Conservation (phyloP, 2,113 vertebrate genomes). For the Lutjanus erythropterus region DNA sequence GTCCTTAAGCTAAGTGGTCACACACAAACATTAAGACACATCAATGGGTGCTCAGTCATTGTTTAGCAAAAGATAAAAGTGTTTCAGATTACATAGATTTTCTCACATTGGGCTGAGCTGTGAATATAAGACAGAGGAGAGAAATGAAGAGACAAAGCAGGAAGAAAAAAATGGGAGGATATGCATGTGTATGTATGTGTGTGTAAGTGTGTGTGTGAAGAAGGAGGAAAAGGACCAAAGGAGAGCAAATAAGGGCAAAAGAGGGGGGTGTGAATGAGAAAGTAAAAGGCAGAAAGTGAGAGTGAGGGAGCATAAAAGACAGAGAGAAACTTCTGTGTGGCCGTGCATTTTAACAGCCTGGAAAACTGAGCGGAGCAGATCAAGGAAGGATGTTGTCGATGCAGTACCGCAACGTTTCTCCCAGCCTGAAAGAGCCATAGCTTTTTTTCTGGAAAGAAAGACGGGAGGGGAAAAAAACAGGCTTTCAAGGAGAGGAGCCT, state of each 20-base stretch:
- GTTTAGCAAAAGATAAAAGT: slow-evolving; percentile 63
- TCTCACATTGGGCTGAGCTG: slow-evolving; percentile 36
- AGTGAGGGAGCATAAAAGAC: slow-evolving; percentile 49
- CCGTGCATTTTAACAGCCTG: slow-evolving; percentile 65
- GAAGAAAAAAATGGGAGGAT: neutral
- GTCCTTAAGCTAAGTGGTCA: slow-evolving; percentile 21
- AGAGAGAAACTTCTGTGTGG: slow-evolving; percentile 50
- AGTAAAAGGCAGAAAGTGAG: slow-evolving; percentile 29
- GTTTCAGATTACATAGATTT: slow-evolving; percentile 51
- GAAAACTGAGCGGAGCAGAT: slow-evolving; percentile 36
- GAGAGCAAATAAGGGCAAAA: slow-evolving; percentile 38
- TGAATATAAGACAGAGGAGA: slow-evolving; percentile 43
- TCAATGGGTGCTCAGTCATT: neutral
- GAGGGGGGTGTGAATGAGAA: slow-evolving; percentile 23
- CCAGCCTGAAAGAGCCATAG: slow-evolving; percentile 41
- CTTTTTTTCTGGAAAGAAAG: slow-evolving; percentile 37
- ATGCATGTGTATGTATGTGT: neutral
- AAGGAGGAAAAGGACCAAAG: slow-evolving; percentile 1
- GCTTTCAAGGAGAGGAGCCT: slow-evolving; percentile 27
- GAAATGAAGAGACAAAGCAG: slow-evolving; percentile 10
- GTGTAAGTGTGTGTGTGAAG: neutral
- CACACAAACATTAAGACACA: slow-evolving; percentile 9
- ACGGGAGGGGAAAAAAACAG: slow-evolving; percentile 23
- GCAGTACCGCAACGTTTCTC: slow-evolving; percentile 46
- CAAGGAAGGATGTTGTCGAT: slow-evolving; percentile 56